Evolutionary conservation across 2,113 vertebrate genomes (phyloP).

Genomic region (Apeltes quadracus): DNA sequence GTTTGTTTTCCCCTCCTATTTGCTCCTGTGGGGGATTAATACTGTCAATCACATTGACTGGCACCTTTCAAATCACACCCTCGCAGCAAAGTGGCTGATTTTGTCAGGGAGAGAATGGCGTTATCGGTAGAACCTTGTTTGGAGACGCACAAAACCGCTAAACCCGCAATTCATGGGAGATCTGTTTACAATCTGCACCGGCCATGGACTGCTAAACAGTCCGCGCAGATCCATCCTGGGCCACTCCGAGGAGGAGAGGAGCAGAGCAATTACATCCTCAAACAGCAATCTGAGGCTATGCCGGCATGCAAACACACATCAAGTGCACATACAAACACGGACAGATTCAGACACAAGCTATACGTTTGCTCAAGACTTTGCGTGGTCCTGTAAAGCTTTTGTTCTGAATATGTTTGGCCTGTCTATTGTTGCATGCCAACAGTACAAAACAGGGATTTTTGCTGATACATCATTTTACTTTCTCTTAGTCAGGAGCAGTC

Average conservation of each 20-base stretch:
- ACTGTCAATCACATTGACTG: conserved; percentile 83
- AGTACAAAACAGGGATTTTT: conserved; percentile 53
- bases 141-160: conserved; percentile 84
- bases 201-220: conserved; percentile 84
- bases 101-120: conserved; percentile 79
- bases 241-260: conserved; percentile 79
- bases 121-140: conserved; percentile 85
- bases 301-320: conserved; percentile 75
- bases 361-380: conserved; percentile 75
- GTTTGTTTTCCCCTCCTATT: conserved; percentile 82
- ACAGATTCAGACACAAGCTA: conserved; percentile 69
- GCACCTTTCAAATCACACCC: conserved; percentile 83
- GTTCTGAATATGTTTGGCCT: conserved; percentile 63
- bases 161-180: conserved; percentile 85
- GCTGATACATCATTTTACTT: conserved; percentile 53
- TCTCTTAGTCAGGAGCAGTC: conserved; percentile 13
- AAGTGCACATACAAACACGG: conserved; percentile 75
- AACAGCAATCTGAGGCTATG: conserved; percentile 79
- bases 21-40: conserved; percentile 84
- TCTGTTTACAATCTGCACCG: conserved; percentile 85
- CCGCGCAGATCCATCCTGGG: conserved; percentile 77
- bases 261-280: conserved; percentile 84
- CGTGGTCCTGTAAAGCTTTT: conserved; percentile 63
- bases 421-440: conserved; percentile 58
- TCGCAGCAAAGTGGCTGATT: conserved; percentile 84